Base-by-base conservation (phyloP, 2,888 invertebrate species). In the Lepidochitona cinerea region DNA sequence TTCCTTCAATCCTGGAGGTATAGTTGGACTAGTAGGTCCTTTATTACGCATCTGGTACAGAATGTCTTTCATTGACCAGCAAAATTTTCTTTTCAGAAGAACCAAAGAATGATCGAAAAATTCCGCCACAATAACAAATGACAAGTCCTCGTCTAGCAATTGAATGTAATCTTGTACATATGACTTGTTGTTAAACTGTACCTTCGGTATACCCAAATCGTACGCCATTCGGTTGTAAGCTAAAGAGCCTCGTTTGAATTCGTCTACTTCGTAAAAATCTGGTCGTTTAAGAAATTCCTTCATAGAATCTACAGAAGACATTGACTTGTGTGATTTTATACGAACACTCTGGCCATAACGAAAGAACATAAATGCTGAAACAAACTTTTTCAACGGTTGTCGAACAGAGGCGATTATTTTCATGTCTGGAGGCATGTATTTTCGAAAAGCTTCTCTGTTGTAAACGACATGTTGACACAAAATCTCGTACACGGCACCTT, bases 381-480 rank as follows among this genome's bases (percentile, higher is more conserved):
- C 37, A 9, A 66, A 66, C n/a, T 37, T 18, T n/a, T 14, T 1
- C 6, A 66, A 66, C 4, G 66, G 66, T 66, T 66, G 35, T 2
- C 66, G 18, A 18, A 66, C 35, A 14, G 66, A 18, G 23, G 36
- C 66, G 3, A 66, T 66, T 35, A 37, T 23, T 18, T 1, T 37
- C 35, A 37, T 37, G 37, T 66, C 35, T n/a, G 3, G 14, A 4
- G 66, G 66, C n/a, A 66, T 1, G 9, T 37, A 37, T 18, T 35
- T 37, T 18, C n/a, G 2, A 26, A 66, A 66, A 23, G 35, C 37
- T 18, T 32, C 66, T 18, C 66, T 35, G 66, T 66, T 66, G 35
- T 66, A 66, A 2, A 66, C 66, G 23, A 37, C 37, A 29, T 66
- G 66, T n/a, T 66, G 66, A 37, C 66, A 66, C 35, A 66, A 33